Conservation (phyloP, 2,797 vertebrate genomes). For the Bothrops alternatus region DNA sequence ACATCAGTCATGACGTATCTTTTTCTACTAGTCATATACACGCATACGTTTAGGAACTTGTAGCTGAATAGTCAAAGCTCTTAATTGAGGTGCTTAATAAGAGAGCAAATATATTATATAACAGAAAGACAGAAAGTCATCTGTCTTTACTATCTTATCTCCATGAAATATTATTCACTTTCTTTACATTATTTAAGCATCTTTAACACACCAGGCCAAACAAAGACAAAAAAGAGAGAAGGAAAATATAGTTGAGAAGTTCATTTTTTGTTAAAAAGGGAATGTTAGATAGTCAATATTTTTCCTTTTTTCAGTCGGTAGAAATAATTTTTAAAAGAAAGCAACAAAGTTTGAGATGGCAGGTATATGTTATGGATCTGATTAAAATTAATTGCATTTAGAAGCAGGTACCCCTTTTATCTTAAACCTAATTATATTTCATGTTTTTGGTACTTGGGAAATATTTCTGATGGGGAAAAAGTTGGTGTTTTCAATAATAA, state of each 20-base stretch:
- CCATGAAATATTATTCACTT: conserved; percentile 87
- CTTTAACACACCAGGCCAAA: conserved; percentile 74
- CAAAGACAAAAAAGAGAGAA: conserved; percentile 77
- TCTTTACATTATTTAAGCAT: conserved; percentile 88
- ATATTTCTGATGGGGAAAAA: not conserved
- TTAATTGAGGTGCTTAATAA: not conserved
- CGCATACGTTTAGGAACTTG: not conserved
- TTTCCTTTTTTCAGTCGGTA: conserved; percentile 42
- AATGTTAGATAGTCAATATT: conserved; percentile 38
- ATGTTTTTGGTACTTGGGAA: not conserved
- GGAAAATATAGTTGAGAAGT: conserved; percentile 65
- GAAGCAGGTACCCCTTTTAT: not conserved
- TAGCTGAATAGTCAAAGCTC: conserved; percentile 7
- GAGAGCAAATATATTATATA: not conserved
- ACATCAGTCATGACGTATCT: not conserved
- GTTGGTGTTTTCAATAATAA: not conserved
- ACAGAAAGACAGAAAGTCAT: conserved; percentile 52
- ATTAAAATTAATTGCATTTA: conserved; percentile 12
- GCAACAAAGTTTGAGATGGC: conserved; percentile 13
- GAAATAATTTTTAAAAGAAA: conserved; percentile 32
- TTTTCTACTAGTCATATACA: not conserved
- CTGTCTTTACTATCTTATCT: conserved; percentile 80
- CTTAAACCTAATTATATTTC: not conserved
- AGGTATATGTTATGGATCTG: conserved; percentile 10
- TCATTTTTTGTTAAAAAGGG: conserved; percentile 53